Evolutionary conservation across 2,888 invertebrate species (phyloP).

Genomic region (Volucella inflata): DNA sequence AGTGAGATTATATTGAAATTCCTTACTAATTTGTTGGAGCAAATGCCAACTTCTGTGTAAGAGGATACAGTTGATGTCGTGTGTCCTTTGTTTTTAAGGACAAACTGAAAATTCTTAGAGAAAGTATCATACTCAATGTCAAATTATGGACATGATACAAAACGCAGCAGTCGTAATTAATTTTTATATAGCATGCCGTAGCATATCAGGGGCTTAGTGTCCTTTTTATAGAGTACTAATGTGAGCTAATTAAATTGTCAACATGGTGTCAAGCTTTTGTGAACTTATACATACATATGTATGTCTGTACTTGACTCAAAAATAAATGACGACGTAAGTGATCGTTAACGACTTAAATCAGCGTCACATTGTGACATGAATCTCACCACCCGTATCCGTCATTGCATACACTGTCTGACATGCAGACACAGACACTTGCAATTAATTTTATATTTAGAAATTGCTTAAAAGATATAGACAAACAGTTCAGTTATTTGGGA

Average conservation of each 20-base stretch:
- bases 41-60: too few species aligned
- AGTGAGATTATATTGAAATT: not conserved
- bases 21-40: too few species aligned
- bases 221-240: slow-evolving; percentile 5
- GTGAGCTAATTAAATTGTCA: slow-evolving; percentile 16
- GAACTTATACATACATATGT: not conserved
- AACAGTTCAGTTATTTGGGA: too few species aligned
- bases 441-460: too few species aligned
- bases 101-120: too few species aligned
- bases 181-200: slow-evolving; percentile 6
- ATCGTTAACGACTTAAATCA: slow-evolving; percentile 10
- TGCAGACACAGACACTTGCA: too few species aligned
- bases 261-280: not conserved
- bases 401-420: too few species aligned
- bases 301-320: too few species aligned
- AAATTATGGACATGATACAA: not conserved
- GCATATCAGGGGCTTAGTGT: not conserved
- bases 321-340: not conserved
- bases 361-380: slow-evolving; percentile 13
- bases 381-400: not conserved
- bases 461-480: too few species aligned
- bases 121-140: too few species aligned
- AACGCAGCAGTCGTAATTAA: slow-evolving; percentile 10
- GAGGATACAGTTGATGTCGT: too few species aligned
- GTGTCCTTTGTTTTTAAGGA: too few species aligned